phyloP scores from a whole-genome alignment of 2,797 vertebrate species.

The Crenuchus spilurus region DNA sequence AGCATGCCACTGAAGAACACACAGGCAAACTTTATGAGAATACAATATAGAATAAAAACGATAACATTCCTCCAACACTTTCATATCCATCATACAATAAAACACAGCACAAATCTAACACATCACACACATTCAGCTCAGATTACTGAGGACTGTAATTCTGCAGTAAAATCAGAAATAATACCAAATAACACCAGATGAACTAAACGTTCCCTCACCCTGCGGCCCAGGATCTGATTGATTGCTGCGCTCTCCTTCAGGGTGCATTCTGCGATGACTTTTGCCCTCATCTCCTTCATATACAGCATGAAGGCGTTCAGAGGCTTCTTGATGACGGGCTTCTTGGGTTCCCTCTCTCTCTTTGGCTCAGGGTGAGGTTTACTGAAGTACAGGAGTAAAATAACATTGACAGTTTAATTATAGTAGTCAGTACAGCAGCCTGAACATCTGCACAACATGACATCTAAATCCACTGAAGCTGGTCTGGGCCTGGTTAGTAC shows the following conservation, averaged over 20 bases:
- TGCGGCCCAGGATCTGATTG: constrained; percentile 96
- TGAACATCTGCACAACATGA: too few species aligned
- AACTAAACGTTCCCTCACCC: constrained; percentile 78
- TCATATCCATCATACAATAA: too few species aligned
- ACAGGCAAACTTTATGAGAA: constrained; percentile 46
- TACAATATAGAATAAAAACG: neutral
- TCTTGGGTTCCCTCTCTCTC: constrained; percentile 95
- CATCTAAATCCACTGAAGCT: too few species aligned
- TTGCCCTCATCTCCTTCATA: constrained; percentile 99
- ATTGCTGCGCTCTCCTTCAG: constrained; percentile 98
- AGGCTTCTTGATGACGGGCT: constrained; percentile 98
- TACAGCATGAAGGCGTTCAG: constrained; percentile 99
- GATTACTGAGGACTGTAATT: too few species aligned
- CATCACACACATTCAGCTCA: too few species aligned
- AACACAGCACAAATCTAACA: too few species aligned
- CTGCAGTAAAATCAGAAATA: neutral
- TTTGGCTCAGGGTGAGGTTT: constrained; percentile 92
- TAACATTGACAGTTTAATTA: neutral
- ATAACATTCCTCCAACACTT: too few species aligned
- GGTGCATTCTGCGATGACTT: constrained; percentile 97
- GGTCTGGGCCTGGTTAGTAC: too few species aligned
- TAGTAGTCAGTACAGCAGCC: too few species aligned
- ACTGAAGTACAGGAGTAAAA: constrained; percentile 68
- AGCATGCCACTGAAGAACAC: constrained; percentile 89
- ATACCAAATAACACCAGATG: neutral